These are phyloP conservation scores for Campylorhamphus procurvoides DNA, from an alignment of 2,113 vertebrate species.

Conservation along the genomic window DNA sequence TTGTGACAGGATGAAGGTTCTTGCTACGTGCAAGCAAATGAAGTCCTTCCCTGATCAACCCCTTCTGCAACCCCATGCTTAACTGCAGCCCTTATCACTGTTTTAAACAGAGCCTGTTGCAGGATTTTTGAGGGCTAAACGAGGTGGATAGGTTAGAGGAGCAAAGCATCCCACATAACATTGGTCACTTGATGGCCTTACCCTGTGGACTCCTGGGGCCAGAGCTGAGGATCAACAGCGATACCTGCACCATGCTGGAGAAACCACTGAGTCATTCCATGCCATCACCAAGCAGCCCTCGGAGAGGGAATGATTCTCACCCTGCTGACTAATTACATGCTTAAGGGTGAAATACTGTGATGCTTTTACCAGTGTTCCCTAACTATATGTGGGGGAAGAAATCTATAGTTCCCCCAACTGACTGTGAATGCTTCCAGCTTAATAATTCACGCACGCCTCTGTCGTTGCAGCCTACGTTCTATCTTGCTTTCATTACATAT, in stretches of 20 bases:
- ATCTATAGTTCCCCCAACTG: conserved; percentile 39
- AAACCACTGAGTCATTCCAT: background rate
- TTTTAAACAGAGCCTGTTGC: background rate
- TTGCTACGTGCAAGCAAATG: background rate
- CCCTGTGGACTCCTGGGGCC: accelerated
- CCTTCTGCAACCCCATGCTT: background rate
- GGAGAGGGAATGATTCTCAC: background rate
- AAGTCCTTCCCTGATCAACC: background rate
- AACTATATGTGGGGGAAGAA: background rate
- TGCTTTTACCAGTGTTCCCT: conserved; percentile 25
- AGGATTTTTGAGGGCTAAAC: background rate
- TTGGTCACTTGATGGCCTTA: background rate
- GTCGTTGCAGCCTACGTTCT: background rate
- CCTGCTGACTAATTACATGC: background rate
- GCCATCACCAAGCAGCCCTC: background rate
- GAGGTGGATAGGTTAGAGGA: background rate
- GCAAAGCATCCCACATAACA: accelerated
- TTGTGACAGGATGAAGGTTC: background rate
- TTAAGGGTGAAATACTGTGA: conserved; percentile 62
- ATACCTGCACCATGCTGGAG: accelerated
- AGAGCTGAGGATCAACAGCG: background rate
- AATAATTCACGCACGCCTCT: conserved; percentile 57
- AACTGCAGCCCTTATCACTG: background rate
- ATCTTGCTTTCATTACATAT: conserved; percentile 59
- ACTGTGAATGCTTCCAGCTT: conserved; percentile 39